Conservation (phyloP, 2,888 invertebrate genomes). For the Andrena haemorrhoa region DNA sequence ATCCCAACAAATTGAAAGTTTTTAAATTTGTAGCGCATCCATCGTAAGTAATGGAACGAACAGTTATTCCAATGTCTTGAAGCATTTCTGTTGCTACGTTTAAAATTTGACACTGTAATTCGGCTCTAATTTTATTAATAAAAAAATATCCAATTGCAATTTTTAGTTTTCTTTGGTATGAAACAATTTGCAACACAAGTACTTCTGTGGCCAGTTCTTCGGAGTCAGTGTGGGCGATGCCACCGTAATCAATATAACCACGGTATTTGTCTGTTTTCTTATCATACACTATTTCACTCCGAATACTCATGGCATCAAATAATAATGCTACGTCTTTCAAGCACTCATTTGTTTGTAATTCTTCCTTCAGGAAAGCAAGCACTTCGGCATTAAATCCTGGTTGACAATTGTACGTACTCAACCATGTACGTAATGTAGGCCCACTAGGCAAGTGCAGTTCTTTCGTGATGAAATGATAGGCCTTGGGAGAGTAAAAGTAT, state of each 20-base stretch:
- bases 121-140: neutral
- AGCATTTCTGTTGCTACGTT: neutral
- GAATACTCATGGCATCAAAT: neutral
- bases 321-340: neutral
- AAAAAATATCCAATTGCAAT: neutral
- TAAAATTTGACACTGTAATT: neutral
- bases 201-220: conserved; percentile 1
- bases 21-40: neutral
- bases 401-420: neutral
- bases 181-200: neutral
- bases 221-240: neutral
- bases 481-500: conserved; percentile 7
- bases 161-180: conserved; percentile 1
- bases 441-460: neutral
- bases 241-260: conserved; percentile 6
- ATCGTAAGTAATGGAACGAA: conserved; percentile 1
- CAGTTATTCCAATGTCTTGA: neutral
- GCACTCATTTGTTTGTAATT: neutral
- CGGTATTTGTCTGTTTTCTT: neutral
- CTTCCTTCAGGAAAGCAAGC: neutral
- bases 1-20: neutral
- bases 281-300: neutral
- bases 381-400: neutral
- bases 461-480: neutral
- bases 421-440: neutral